Evolutionary conservation across 2,888 invertebrate species (phyloP).

Genomic region (Anaspis maculata): DNA sequence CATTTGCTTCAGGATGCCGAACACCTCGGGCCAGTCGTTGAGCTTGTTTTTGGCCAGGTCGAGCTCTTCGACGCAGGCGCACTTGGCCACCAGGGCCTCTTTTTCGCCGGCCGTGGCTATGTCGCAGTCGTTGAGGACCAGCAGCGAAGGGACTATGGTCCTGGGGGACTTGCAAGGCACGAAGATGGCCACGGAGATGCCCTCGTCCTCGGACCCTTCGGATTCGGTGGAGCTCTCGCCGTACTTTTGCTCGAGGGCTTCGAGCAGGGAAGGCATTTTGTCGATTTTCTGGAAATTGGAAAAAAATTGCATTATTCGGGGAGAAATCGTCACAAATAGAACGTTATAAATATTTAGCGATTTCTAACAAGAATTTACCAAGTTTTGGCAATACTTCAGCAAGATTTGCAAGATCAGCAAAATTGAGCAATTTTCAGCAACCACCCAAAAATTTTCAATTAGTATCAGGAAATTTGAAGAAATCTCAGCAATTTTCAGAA

Average conservation of each 20-base stretch:
- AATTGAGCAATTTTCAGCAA: too few species aligned
- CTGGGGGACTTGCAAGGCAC: conserved; percentile 77
- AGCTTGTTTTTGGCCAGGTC: conserved; percentile 91
- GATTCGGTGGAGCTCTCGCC: conserved; percentile 50
- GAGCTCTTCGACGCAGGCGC: conserved; percentile 84
- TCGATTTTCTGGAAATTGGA: too few species aligned
- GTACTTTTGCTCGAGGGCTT: conserved; percentile 85
- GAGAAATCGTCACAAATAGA: background rate
- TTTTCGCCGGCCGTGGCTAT: conserved; percentile 85
- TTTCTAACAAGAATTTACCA: too few species aligned
- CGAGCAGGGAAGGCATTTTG: conserved; percentile 79
- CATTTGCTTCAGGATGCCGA: conserved; percentile 78
- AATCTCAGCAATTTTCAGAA: too few species aligned
- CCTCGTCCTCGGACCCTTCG: conserved; percentile 54
- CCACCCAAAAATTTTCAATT: too few species aligned
- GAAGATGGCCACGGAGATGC: conserved; percentile 74
- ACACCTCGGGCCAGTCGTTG: conserved; percentile 83
- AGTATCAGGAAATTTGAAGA: too few species aligned
- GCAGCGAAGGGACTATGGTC: conserved; percentile 66
- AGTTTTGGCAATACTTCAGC: too few species aligned
- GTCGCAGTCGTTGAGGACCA: conserved; percentile 86
- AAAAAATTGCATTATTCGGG: too few species aligned
- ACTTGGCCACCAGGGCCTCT: conserved; percentile 69
- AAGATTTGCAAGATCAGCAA: too few species aligned
- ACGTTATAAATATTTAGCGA: background rate